Evolutionary conservation across 2,888 invertebrate species (phyloP), one percentile per base, ranked within the genome.

Genomic region (Parascotia fuliginaria): DNA sequence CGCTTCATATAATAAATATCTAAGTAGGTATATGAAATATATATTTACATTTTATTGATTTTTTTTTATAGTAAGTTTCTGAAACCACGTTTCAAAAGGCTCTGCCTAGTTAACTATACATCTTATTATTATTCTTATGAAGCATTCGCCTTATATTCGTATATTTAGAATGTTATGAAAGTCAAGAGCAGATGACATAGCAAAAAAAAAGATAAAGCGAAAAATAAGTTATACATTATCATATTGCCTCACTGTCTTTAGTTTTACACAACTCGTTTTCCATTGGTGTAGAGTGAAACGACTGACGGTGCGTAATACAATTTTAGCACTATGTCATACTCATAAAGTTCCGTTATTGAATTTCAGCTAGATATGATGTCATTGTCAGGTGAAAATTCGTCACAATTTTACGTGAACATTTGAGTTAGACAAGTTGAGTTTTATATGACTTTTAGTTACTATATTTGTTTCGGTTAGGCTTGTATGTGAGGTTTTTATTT

Each of bases 271-370:
- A 15, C 16, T 11, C n/a, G n/a, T 9, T 33, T 14, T 16, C 14
- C 33, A 33, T 33, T 15, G 15, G n/a, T n/a, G 9, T 14, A 33
- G 15, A 33, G 4, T n/a, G 33, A n/a, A n/a, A n/a, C 33, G 33
- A 11, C 7, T 15, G 15, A 16, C 4, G 33, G 33, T 7, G n/a
- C 33, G 9, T 33, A 33, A 33, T 33, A 33, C 14, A 33, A 33
- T 33, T 24, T 38, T 24, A 13, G 24, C 27, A 38, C 24, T 38
- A 24, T 13, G 24, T 38, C 37, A 38, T 6, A 24, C 12, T 27
- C 37, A 38, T 37, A 37, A 37, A 37, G 24, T 24, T 38, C 9
- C 37, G 37, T 24, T 44, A 31, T 44, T 37, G 9, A 11, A 24
- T 22, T 38, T 38, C 3, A 24, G 32, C 14, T 9, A n/a, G 29